phyloP scores from a whole-genome alignment of 2,888 invertebrate genomes.

The Drosophila rubida region DNA sequence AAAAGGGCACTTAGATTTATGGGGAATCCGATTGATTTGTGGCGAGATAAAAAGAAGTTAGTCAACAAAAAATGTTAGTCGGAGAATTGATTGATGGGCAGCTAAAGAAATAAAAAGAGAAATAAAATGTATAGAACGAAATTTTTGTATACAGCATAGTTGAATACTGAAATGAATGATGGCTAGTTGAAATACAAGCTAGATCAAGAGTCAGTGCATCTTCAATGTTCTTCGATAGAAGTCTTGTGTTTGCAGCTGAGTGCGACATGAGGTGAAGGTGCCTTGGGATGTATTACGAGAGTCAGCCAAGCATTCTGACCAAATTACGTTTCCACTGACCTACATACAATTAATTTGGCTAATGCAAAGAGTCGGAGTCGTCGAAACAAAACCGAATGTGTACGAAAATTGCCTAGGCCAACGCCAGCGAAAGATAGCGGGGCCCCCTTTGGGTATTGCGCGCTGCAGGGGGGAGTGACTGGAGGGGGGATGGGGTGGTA shows the following conservation, averaged over 20 bases:
- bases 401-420: constrained; percentile 58
- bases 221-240: no score
- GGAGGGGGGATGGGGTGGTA: constrained; percentile 1
- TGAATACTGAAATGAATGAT: no score
- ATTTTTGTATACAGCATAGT: no score
- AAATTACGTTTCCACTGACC: constrained; percentile 61
- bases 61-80: no score
- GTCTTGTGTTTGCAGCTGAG: background rate
- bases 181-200: no score
- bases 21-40: no score
- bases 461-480: background rate
- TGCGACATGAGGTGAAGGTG: constrained; percentile 16
- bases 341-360: constrained; percentile 67
- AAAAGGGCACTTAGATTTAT: no score
- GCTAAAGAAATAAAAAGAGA: background rate
- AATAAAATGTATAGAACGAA: background rate
- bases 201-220: no score
- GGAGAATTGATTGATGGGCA: background rate
- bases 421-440: constrained; percentile 23
- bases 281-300: constrained; percentile 33
- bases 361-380: constrained; percentile 54
- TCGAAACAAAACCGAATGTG: constrained; percentile 46
- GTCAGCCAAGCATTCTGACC: constrained; percentile 55
- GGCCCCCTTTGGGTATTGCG: background rate
- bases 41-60: no score